These are phyloP conservation scores for Onychorhynchus coronatus DNA, from an alignment of 2,113 vertebrate species.

Conservation along the genomic window DNA sequence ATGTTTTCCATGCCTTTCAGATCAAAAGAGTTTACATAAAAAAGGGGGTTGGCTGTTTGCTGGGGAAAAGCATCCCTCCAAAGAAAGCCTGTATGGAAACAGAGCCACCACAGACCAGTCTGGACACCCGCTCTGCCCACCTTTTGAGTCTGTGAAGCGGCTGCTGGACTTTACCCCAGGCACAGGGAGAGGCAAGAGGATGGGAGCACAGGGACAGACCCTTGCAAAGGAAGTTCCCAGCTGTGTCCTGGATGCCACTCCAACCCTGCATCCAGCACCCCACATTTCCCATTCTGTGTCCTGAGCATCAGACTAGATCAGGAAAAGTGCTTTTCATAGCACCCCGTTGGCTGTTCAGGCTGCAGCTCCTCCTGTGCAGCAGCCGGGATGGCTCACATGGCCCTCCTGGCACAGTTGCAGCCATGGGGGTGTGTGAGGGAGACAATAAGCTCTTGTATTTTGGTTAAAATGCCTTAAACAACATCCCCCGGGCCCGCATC, in stretches of 20 bases:
- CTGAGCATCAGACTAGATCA: background rate
- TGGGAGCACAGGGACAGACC: background rate
- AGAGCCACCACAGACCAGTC: too few relatives aligned
- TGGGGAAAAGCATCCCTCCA: background rate
- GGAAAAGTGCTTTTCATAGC: background rate
- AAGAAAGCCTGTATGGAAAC: background rate
- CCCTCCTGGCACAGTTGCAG: background rate
- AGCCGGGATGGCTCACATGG: accelerated
- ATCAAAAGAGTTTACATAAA: background rate
- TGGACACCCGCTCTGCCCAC: background rate
- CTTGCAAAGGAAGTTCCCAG: background rate
- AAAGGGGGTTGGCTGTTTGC: background rate
- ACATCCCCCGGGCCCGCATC: accelerated
- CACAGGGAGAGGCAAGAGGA: accelerated
- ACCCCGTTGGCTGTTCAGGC: background rate
- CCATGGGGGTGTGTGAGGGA: background rate
- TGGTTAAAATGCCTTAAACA: background rate
- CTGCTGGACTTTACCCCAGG: background rate
- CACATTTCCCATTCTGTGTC: background rate
- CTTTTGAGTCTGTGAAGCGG: background rate
- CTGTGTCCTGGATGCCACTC: background rate
- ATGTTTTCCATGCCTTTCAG: background rate
- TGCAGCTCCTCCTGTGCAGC: background rate
- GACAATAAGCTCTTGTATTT: background rate
- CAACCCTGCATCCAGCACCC: background rate